Base-by-base conservation (phyloP, 2,797 vertebrate species). In the Pipistrellus kuhlii region DNA sequence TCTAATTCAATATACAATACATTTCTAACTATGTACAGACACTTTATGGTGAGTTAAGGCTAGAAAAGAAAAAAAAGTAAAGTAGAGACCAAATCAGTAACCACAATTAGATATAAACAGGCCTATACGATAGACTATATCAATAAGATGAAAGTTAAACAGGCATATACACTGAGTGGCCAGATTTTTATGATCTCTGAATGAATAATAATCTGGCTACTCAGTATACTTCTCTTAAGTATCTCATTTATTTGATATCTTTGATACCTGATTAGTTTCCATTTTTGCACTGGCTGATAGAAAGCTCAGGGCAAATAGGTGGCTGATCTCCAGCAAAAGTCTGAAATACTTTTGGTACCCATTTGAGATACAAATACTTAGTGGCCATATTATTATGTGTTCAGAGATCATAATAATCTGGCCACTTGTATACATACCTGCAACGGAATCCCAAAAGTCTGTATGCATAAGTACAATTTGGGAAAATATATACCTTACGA, bases 61-160 rank as follows among this genome's bases (percentile, higher is more conserved):
- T 75, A 21, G 51, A 90, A 90, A 64, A 88, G 32, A 69, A 53
- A 90, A 78, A 78, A 69, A 32, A 12, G 44, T 15, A 83, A 14
- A 64, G 38, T 32, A 46, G n/a, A 41, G 35, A 87, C 17, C 77
- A 20, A 94, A 75, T 78, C 35, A 66, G 35, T 68, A 84, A 87
- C 4, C 35, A 90, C 8, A 92, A 59, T 44, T 64, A 72, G 7
- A 83, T 38, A 68, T 76, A 48, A 94, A 83, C 18, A 86, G n/a
- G 76, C 11, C 86, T 32, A 38, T 30, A 75, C 27, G 78, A 86
- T n/a, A 69, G 27, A 73, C 21, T 25, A 89, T 18, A 85, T 85
- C 51, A 88, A 41, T 18, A 76, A 80, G n/a, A 89, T 72, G 13
- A 78, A 93, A 90, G 55, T 80, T 84, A 87, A 88, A 94, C 11